Evolutionary conservation across 2,888 invertebrate species (phyloP).

Genomic region (Elmis aenea): DNA sequence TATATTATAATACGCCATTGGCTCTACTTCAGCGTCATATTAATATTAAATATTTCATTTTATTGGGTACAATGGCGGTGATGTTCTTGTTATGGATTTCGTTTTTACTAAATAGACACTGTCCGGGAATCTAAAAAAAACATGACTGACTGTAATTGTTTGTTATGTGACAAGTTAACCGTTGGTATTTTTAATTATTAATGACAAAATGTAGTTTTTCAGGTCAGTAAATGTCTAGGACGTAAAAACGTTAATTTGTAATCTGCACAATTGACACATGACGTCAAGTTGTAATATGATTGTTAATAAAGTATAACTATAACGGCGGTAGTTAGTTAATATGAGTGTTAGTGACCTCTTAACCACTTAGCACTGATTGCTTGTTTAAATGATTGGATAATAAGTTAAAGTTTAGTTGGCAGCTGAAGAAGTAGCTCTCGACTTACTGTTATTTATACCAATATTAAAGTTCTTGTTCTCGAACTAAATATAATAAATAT

Average conservation of each 20-base stretch:
- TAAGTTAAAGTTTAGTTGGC: conserved; percentile 23
- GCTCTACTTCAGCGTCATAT: no score
- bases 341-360: conserved; percentile 32
- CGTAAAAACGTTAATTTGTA: conserved; percentile 20
- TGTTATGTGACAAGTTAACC: no score
- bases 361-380: conserved; percentile 32
- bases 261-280: conserved; percentile 26
- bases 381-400: conserved; percentile 30
- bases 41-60: no score
- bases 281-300: conserved; percentile 25
- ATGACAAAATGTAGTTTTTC: neutral
- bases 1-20: no score
- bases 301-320: conserved; percentile 26
- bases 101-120: no score
- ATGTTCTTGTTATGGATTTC: no score
- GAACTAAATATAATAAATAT: no score
- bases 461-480: no score
- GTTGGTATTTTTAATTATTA: neutral
- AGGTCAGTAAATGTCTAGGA: neutral
- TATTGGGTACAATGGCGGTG: no score
- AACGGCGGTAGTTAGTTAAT: conserved; percentile 26
- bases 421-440: conserved; percentile 20
- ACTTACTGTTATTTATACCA: conserved; percentile 15
- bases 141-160: no score
- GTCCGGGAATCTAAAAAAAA: no score